Evolutionary conservation across 1,140 invertebrate genomes (phyloP), one percentile per base, ranked within the genome.

Genomic region (Caenorhabditis inopinata): DNA sequence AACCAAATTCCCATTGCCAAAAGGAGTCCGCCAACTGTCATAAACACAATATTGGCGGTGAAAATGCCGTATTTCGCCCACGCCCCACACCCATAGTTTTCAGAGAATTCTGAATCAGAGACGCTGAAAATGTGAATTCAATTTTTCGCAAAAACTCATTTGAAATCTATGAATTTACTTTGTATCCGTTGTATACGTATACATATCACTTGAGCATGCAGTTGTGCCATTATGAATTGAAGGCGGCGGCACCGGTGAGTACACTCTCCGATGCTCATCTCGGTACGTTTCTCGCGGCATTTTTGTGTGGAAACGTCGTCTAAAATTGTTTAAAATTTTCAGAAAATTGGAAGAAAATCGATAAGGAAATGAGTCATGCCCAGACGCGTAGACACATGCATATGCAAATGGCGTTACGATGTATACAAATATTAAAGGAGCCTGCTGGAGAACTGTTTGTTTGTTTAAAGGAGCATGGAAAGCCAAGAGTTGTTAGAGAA

Each of bases 1-100:
- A 88, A 75, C 87, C 87, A 88, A 42, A 82, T 62, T 14, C 87
- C 87, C 58, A 85, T 74, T 0, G 86, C 83, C 23, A 87, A 46
- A n/a, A 84, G 45, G 21, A 77, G 68, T 12, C 76, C 68, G 18
- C 87, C 87, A 16, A 88, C 87, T 5, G 88, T 53, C 86, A 76
- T 53, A 35, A 81, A 81, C 1, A 81, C 46, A 5, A 81, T 81
- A 38, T 68, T 68, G 0, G 58, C 58, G 23, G 58, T 68, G 32
- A 68, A 68, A 38, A 68, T 68, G 5, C 58, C 58, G n/a, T 68
- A 68, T 38, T 68, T 68, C 5, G 58, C 58, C 58, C 58, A 68
- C 12, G 32, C 27, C 2, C 58, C 58, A 29, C 58, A 68, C 11
- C 58, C 58, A 7, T 29, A 29, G 38, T 32, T 29, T n/a, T 68